A percentile compares a stretch with the other conserved stretches of the same genome.
Conservation (phyloP, 2,888 invertebrate genomes). For the Portevinia maculata region DNA sequence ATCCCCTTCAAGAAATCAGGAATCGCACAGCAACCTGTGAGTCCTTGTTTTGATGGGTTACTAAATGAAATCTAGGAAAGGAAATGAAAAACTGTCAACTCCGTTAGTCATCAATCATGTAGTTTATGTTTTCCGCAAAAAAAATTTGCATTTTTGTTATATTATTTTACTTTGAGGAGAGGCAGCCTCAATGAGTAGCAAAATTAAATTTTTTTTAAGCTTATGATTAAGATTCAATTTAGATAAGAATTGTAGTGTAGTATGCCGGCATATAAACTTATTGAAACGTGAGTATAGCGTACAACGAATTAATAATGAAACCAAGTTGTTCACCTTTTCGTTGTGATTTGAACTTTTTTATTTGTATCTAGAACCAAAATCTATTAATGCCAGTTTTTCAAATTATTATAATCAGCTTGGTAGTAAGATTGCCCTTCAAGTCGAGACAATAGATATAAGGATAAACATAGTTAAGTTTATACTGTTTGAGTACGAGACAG, state of each 20-base stretch:
- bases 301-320: too few species aligned
- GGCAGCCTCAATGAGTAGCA: conserved; percentile 8
- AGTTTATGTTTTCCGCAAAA: conserved; percentile 22
- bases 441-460: too few species aligned
- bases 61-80: conserved; percentile 21
- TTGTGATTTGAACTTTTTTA: too few species aligned
- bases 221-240: conserved; percentile 55
- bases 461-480: too few species aligned
- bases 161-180: conserved; percentile 9
- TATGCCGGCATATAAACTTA: conserved; percentile 4
- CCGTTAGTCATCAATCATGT: conserved; percentile 54
- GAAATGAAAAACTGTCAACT: conserved; percentile 69
- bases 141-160: conserved; percentile 58
- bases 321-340: too few species aligned
- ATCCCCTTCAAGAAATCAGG: conserved; percentile 2
- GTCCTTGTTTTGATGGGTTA: background rate
- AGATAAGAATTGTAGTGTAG: conserved; percentile 31
- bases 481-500: too few species aligned
- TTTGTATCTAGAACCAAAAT: too few species aligned
- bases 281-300: background rate
- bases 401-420: too few species aligned
- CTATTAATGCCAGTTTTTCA: too few species aligned
- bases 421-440: too few species aligned
- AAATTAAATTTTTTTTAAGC: conserved; percentile 51
- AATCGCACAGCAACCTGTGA: conserved; percentile 20